Base-by-base conservation (phyloP, 2,888 invertebrate genomes). In the Nemurella pictetii region DNA sequence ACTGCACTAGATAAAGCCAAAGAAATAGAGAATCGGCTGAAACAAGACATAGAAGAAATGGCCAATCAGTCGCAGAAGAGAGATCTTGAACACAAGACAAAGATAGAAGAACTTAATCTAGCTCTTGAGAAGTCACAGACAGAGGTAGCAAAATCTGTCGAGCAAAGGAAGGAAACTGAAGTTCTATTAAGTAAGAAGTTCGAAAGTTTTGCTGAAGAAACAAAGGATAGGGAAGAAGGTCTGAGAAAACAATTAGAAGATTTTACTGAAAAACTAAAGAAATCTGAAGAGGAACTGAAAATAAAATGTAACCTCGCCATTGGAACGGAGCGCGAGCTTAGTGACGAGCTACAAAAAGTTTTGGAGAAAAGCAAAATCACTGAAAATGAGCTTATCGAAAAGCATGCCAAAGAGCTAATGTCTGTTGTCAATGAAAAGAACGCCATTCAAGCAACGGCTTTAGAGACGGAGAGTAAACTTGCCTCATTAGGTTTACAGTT, bases 71-170 rank as follows among this genome's bases (percentile, higher is more conserved):
- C 88, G 36, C 87, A 87, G 84, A 90, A 90, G 86, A 86, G 89
- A 29, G 89, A 89, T 87, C 88, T 91, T 77, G 89, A 87, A 82
- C 85, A 87, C 27, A 86, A 86, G 83, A 35, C 80, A 25, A 86
- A 87, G 85, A 85, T 92, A 32, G 91, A 92, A 82, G 92, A 91
- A 89, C 88, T 93, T 4, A 91, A 91, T 88, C 90, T 90, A 85
- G 92, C 93, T 87, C 90, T 92, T 84, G 91, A 91, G 87, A 89
- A 91, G 88, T 89, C 90, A 85, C 91, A 91, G 35, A 91, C 91
- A 88, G 92, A 92, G 87, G 91, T 91, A 88, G 92, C 92, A 87
- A 91, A 91, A 88, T 91, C 92, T 88, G 91, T 93, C 72, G 91
- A 91, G 85, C 90, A 91, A 86, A 91, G 93, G 88, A 89, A 93